phyloP scores from a whole-genome alignment of 2,113 vertebrate species.

The Mixornis gularis region DNA sequence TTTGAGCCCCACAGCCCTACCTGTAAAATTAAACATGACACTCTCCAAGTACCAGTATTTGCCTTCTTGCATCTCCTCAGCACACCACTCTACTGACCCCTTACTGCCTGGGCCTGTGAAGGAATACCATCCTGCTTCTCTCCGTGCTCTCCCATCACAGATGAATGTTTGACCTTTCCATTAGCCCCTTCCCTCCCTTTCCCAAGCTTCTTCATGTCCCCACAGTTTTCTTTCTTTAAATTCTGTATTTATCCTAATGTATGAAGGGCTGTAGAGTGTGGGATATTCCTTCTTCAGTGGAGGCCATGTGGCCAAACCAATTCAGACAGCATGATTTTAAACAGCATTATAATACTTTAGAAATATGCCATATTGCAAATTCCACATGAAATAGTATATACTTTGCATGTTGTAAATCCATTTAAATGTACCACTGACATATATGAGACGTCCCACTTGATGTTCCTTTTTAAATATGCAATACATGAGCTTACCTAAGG shows the following conservation, averaged over 20 bases:
- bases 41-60: background rate
- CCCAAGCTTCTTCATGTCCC: background rate
- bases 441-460: background rate
- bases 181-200: background rate
- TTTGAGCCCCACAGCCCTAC: background rate
- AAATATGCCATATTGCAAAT: background rate
- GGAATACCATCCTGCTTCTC: background rate
- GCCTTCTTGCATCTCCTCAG: background rate
- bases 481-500: background rate
- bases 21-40: background rate
- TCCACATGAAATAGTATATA: background rate
- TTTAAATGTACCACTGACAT: background rate
- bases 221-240: background rate
- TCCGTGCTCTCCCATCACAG: background rate
- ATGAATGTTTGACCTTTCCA: background rate
- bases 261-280: background rate
- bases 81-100: background rate
- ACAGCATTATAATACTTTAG: background rate
- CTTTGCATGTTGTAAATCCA: background rate
- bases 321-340: background rate
- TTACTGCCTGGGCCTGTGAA: background rate
- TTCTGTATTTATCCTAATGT: background rate
- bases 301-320: background rate
- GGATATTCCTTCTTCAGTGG: background rate
- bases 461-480: background rate